phyloP scores from a whole-genome alignment of 2,113 vertebrate genomes.

The Myxocyprinus asiaticus region DNA sequence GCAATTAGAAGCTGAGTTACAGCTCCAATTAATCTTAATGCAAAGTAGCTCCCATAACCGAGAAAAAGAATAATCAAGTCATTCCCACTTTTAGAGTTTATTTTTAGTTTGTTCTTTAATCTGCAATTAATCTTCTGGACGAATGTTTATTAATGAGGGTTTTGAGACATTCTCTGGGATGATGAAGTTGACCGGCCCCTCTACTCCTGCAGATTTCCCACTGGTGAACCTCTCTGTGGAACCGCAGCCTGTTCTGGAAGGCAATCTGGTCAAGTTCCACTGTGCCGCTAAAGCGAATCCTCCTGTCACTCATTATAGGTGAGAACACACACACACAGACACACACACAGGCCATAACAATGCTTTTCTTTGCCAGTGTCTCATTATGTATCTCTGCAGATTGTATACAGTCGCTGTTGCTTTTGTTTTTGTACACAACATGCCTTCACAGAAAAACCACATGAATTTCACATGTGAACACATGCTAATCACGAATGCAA shows the following conservation, averaged over 20 bases:
- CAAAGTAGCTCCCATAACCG: slow-evolving; percentile 29
- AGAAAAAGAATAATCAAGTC: slow-evolving; percentile 38
- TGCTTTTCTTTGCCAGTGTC: neutral
- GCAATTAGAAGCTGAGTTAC: slow-evolving; percentile 41
- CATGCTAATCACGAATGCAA: neutral
- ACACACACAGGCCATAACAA: neutral
- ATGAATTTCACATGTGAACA: slow-evolving; percentile 18
- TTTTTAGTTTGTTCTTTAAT: slow-evolving; percentile 49
- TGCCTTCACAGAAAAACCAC: neutral
- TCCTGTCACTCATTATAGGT: slow-evolving; percentile 88
- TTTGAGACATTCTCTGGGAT: neutral
- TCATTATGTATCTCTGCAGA: neutral
- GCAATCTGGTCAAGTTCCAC: slow-evolving; percentile 85
- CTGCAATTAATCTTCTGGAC: slow-evolving; percentile 28
- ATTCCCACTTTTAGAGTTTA: slow-evolving; percentile 16
- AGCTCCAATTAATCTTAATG: slow-evolving; percentile 44
- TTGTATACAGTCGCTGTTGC: neutral
- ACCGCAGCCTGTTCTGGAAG: slow-evolving; percentile 86
- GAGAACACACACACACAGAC: slow-evolving; percentile 48
- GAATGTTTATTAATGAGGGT: slow-evolving; percentile 33
- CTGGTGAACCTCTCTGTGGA: slow-evolving; percentile 88
- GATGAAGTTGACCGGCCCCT: slow-evolving; percentile 39
- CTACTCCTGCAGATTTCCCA: slow-evolving; percentile 77
- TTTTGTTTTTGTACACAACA: neutral
- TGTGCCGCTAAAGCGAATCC: slow-evolving; percentile 91